phyloP scores from a whole-genome alignment of 2,888 invertebrate species.

The Teleogryllus oceanicus region DNA sequence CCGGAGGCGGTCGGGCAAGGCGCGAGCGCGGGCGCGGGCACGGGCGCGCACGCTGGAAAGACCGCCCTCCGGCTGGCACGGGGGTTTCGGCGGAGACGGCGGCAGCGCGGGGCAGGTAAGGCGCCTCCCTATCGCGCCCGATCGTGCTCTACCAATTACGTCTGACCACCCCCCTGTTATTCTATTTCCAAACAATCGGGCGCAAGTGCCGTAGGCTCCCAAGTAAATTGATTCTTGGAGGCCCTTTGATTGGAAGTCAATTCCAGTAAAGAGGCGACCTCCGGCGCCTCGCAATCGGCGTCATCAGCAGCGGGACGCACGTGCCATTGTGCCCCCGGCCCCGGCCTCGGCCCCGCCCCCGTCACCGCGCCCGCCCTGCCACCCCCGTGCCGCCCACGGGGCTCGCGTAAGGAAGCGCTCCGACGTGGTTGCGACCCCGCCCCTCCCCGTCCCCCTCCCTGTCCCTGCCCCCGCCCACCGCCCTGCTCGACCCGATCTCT shows the following conservation, averaged over 20 bases:
- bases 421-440: not conserved
- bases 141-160: not conserved
- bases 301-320: slow-evolving; percentile 18
- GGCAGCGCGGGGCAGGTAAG: not conserved
- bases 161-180: not conserved
- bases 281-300: not conserved
- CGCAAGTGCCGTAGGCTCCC: slow-evolving; percentile 7
- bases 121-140: not conserved
- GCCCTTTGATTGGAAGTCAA: slow-evolving; percentile 18
- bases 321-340: not conserved
- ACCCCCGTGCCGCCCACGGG: not conserved
- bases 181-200: slow-evolving; percentile 1
- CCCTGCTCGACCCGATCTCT: not conserved
- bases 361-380: not conserved
- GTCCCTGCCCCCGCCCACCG: not conserved
- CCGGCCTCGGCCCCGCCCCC: not conserved
- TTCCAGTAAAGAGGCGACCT: slow-evolving; percentile 18
- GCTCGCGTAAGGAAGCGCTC: not conserved
- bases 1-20: not conserved
- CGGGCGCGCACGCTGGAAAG: too few relatives aligned
- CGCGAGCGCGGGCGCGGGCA: not conserved
- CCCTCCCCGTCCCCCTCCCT: not conserved
- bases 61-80: too few relatives aligned
- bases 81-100: not conserved
- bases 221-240: slow-evolving; percentile 10